Conservation (phyloP, 2,113 vertebrate genomes). For the Mastomys coucha region DNA sequence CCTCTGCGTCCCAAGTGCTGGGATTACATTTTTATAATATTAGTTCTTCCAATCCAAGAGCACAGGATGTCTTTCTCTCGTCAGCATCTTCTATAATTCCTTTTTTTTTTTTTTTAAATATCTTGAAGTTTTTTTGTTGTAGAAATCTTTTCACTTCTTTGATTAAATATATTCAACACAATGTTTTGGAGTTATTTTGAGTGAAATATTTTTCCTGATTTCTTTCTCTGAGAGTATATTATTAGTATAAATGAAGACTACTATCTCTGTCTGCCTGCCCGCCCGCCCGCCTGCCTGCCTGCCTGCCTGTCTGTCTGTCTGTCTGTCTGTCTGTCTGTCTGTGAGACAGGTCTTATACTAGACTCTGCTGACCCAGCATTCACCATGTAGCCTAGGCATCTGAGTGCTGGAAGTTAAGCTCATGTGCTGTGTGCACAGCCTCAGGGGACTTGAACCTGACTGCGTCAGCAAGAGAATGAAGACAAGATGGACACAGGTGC, state of each 20-base stretch:
- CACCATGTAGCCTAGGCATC: background rate
- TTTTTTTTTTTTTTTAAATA: background rate
- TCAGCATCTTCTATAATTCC: background rate
- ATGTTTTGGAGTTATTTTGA: slow-evolving; percentile 1
- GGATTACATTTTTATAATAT: background rate
- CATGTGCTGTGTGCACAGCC: background rate
- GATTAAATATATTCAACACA: background rate
- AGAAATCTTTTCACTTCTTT: background rate
- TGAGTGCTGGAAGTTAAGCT: background rate
- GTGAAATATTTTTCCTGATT: background rate
- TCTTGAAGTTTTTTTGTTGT: background rate
- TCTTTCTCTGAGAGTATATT: background rate
- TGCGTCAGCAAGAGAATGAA: background rate
- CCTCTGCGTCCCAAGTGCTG: no score
- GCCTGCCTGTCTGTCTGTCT: background rate
- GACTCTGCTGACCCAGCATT: background rate
- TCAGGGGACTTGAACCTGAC: background rate
- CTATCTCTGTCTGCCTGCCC: background rate
- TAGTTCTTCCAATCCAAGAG: background rate
- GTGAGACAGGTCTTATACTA: background rate
- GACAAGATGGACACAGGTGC: background rate
- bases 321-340: background rate
- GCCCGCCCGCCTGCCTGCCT: background rate
- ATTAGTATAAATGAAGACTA: background rate
- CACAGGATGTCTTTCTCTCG: background rate